Evolutionary conservation across 2,113 vertebrate species (phyloP).

Genomic region (Notechis scutatus): DNA sequence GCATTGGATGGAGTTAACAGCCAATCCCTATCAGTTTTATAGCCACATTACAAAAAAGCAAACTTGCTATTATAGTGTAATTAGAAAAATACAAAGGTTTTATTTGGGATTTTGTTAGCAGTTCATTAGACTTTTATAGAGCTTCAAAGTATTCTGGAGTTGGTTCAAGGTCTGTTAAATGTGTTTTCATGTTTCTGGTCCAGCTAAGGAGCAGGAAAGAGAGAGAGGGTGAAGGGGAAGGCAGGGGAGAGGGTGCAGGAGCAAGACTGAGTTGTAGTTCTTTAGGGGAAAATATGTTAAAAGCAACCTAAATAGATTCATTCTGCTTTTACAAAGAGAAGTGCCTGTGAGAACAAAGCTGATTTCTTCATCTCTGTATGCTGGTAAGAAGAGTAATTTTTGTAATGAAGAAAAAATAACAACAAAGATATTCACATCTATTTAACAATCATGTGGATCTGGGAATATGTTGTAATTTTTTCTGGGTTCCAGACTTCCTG

Average conservation of each 20-base stretch:
- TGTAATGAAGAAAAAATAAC: neutral
- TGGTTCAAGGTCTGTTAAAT: slow-evolving; percentile 1
- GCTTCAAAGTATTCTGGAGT: neutral
- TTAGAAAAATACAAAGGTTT: slow-evolving; percentile 20
- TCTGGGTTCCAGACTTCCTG: slow-evolving; percentile 26
- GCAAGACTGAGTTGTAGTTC: neutral
- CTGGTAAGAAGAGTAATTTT: slow-evolving; percentile 36
- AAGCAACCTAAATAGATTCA: slow-evolving; percentile 34
- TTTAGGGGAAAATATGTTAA: neutral
- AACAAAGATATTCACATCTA: slow-evolving; percentile 11
- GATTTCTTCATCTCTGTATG: slow-evolving; percentile 23
- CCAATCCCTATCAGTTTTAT: neutral
- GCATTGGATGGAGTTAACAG: neutral
- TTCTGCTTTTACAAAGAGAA: neutral
- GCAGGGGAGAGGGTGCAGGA: neutral
- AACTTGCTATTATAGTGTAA: slow-evolving; percentile 8
- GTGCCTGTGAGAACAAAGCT: slow-evolving; percentile 23
- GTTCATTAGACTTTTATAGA: slow-evolving; percentile 23
- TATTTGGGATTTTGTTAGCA: slow-evolving; percentile 18
- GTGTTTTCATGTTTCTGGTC: neutral
- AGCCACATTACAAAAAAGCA: neutral
- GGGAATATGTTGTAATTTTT: neutral
- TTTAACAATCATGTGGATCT: slow-evolving; percentile 1
- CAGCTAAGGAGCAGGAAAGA: neutral
- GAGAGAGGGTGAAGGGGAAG: neutral